These are phyloP conservation scores for Umimayanthus chanpuru DNA, from an alignment of 92 coral and sea anemone genomes.

Conservation along the genomic window DNA sequence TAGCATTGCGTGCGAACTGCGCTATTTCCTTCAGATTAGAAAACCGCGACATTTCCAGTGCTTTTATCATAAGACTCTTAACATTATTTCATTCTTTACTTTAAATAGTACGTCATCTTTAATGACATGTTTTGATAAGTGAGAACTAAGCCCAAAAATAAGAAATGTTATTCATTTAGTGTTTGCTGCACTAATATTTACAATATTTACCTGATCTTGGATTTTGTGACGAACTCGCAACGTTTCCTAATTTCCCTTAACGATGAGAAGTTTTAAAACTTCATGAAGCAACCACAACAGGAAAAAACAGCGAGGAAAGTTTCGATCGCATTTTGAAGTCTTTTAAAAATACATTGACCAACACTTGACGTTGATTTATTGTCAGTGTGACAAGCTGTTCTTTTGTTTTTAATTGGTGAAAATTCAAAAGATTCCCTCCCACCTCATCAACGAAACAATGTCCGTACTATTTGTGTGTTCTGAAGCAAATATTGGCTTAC, in stretches of 20 bases:
- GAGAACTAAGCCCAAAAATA: not conserved
- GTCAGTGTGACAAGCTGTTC: conserved; percentile 62
- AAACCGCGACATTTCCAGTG: not conserved
- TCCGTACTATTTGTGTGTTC: conserved; percentile 57
- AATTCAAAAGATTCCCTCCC: conserved; percentile 78
- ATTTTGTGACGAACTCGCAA: not conserved
- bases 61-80: conserved; percentile 15
- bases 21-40: conserved; percentile 30
- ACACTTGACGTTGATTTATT: conserved; percentile 53
- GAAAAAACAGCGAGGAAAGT: not conserved
- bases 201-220: conserved; percentile 5
- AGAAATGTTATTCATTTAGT: conserved; percentile 3
- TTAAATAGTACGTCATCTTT: conserved; percentile 7
- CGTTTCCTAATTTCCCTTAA: not conserved
- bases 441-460: conserved; percentile 82
- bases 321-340: not conserved
- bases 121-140: conserved; percentile 27
- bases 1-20: conserved; percentile 5
- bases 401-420: conserved; percentile 82
- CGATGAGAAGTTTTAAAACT: not conserved
- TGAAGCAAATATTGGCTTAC: conserved; percentile 69
- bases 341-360: conserved; percentile 23
- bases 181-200: conserved; percentile 20
- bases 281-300: no score
- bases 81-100: not conserved